A percentile compares a stretch with the other conserved stretches of the same genome.
Evolutionary conservation across 2,888 invertebrate genomes (phyloP).

Genomic region (Mantis religiosa): DNA sequence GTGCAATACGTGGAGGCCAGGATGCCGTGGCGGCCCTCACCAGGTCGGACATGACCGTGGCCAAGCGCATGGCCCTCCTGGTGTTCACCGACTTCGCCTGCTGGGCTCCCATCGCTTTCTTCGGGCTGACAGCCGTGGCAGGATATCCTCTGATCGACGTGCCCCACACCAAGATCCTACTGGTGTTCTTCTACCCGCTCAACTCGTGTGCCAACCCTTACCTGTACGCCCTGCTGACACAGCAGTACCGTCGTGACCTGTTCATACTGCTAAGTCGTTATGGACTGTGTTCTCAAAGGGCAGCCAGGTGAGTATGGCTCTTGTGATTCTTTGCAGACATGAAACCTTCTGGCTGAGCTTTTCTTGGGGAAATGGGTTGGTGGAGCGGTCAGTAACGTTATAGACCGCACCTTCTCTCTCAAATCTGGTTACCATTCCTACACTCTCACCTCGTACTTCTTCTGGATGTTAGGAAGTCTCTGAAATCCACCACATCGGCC

Average conservation of each 20-base stretch:
- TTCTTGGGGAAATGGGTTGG: too few relatives aligned
- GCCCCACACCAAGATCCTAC: slow-evolving; percentile 51
- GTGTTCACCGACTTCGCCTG: slow-evolving; percentile 62
- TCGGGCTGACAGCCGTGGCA: slow-evolving; percentile 59
- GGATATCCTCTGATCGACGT: slow-evolving; percentile 59
- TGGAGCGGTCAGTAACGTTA: too few relatives aligned
- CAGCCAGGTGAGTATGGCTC: slow-evolving; percentile 23
- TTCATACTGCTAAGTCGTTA: slow-evolving; percentile 50
- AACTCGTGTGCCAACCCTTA: slow-evolving; percentile 68
- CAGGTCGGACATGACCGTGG: slow-evolving; percentile 51
- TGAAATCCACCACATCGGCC: too few relatives aligned
- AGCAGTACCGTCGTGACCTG: slow-evolving; percentile 59
- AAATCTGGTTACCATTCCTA: too few relatives aligned
- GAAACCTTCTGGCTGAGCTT: too few relatives aligned
- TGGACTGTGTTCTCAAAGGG: slow-evolving; percentile 29
- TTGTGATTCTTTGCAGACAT: too few relatives aligned
- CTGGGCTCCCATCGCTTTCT: slow-evolving; percentile 64
- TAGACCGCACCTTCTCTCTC: too few relatives aligned
- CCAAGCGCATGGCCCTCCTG: slow-evolving; percentile 62
- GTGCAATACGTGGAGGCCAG: slow-evolving; percentile 47
- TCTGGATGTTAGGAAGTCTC: too few relatives aligned
- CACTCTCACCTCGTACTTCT: too few relatives aligned
- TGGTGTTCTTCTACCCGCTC: slow-evolving; percentile 65
- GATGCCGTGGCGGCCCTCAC: slow-evolving; percentile 40
- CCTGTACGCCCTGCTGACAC: slow-evolving; percentile 62